phyloP scores from a whole-genome alignment of 2,888 invertebrate species.

The Eupithecia pulchellata region DNA sequence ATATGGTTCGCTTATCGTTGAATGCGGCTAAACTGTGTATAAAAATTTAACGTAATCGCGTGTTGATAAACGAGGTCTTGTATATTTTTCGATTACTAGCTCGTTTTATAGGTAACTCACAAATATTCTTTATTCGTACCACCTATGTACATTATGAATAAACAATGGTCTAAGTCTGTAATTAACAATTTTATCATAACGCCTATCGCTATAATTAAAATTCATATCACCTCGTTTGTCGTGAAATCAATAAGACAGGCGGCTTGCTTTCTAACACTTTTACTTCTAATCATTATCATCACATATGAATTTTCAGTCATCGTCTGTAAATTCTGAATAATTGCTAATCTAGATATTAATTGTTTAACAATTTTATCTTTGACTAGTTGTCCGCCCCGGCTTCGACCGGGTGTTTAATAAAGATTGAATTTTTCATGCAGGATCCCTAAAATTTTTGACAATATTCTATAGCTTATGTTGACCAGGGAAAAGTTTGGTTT shows the following conservation, averaged over 20 bases:
- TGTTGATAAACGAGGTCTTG: slow-evolving; percentile 60
- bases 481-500: too few relatives aligned
- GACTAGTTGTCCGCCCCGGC: too few relatives aligned
- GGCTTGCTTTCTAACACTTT: slow-evolving; percentile 42
- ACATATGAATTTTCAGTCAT: too few relatives aligned
- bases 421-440: too few relatives aligned
- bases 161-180: slow-evolving; percentile 1
- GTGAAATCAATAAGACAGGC: slow-evolving; percentile 22
- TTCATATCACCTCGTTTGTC: slow-evolving; percentile 57
- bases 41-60: slow-evolving; percentile 53
- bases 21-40: slow-evolving; percentile 42
- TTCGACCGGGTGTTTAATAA: too few relatives aligned
- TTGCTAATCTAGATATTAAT: slow-evolving; percentile 21
- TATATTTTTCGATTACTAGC: slow-evolving; percentile 59
- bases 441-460: too few relatives aligned
- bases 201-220: slow-evolving; percentile 58
- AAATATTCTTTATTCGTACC: slow-evolving; percentile 28
- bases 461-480: too few relatives aligned
- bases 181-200: slow-evolving; percentile 39
- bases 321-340: slow-evolving; percentile 8
- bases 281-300: slow-evolving; percentile 39
- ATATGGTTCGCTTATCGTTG: slow-evolving; percentile 49
- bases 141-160: too few relatives aligned
- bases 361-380: slow-evolving; percentile 11
- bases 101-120: slow-evolving; percentile 45